These are phyloP conservation scores for Cheilosia impressa DNA, from an alignment of 2,888 invertebrate species.

Conservation along the genomic window DNA sequence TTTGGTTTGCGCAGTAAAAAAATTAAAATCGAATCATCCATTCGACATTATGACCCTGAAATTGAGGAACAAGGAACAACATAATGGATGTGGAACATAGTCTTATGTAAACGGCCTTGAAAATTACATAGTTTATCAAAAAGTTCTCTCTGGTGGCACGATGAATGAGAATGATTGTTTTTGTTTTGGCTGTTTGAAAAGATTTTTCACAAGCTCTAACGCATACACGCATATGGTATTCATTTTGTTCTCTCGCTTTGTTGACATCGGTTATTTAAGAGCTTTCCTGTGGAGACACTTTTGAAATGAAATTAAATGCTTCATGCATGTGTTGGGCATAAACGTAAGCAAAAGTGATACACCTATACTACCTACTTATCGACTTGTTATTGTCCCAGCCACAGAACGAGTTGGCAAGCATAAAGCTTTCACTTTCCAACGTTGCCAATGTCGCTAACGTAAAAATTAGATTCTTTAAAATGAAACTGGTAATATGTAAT, in stretches of 20 bases:
- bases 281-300: not conserved
- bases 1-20: not conserved
- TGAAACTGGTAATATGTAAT: too few species aligned
- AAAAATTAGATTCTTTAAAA: not conserved
- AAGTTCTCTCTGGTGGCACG: constrained; percentile 23
- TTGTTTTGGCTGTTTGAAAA: not conserved
- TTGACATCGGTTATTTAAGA: constrained; percentile 45
- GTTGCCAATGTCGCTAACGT: not conserved
- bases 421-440: constrained; percentile 1
- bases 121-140: constrained; percentile 42
- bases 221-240: not conserved
- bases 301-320: not conserved
- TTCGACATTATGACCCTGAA: constrained; percentile 49
- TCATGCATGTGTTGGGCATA: constrained; percentile 21
- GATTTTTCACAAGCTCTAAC: not conserved
- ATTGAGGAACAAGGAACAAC: constrained; percentile 21
- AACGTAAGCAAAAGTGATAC: constrained; percentile 51
- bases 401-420: constrained; percentile 31
- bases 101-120: constrained; percentile 66
- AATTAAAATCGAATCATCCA: constrained; percentile 29
- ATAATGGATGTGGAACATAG: constrained; percentile 32
- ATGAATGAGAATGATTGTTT: not conserved
- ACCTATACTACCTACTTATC: constrained; percentile 44
- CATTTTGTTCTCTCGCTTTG: constrained; percentile 33
- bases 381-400: constrained; percentile 9